Evolutionary conservation across 2,888 invertebrate genomes (phyloP), one percentile per base, ranked within the genome.

Genomic region (Hanleya hanleyi): DNA sequence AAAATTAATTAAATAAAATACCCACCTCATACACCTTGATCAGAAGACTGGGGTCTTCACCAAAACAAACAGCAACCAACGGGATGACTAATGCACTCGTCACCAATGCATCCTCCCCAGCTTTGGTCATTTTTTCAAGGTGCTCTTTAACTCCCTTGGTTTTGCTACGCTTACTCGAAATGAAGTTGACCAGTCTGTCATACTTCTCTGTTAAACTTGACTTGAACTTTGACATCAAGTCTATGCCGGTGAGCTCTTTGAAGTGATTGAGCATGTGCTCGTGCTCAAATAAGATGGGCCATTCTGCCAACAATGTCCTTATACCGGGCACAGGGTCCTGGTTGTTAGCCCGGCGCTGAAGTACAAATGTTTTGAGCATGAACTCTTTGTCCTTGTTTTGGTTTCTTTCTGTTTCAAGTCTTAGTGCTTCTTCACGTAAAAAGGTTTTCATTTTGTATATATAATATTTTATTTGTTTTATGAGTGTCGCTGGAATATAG

Each of bases 241-340:
- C 64, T 36, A 64, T 64, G 18, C 64, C 64, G 15, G 37, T 37
- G n/a, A 64, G 64, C 22, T 37, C 38, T 37, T 37, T 29, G 29
- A 64, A 64, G 36, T 64, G 64, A 36, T 64, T 3, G 22, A 64
- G 18, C 35, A 64, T 35, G 29, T 37, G 36, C n/a, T 35, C 64
- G n/a, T 64, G n/a, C 38, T 64, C 36, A 37, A 35, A 33, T 18
- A 64, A 37, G 36, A 64, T n/a, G 22, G 64, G 64, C 64, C 64
- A 64, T 37, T 64, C 22, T 37, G 5, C 64, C n/a, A 18, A n/a
- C 18, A 64, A 15, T 18, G 35, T 3, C 7, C 29, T 64, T n/a
- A 64, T 37, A 1, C 22, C 36, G n/a, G 38, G 64, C 35, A 26
- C 1, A 64, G 64, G 64, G 35, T 64, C 18, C 29, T n/a, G 18